Conservation (phyloP, 2,113 vertebrate species). For the Genyomyrus donnyi region DNA sequence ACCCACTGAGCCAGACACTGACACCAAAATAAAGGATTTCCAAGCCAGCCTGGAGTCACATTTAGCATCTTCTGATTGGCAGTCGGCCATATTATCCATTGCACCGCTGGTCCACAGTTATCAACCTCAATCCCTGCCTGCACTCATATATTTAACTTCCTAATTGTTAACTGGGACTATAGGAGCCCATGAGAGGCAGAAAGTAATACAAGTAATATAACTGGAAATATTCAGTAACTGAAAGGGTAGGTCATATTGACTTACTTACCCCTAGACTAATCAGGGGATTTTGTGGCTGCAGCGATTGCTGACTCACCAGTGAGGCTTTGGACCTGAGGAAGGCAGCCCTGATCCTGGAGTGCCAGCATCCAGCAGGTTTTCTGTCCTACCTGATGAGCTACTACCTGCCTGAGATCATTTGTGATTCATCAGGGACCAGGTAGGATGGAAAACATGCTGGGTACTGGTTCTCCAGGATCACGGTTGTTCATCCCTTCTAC, state of each 20-base stretch:
- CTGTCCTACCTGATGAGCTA: not conserved
- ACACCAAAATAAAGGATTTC: not conserved
- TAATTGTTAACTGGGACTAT: not conserved
- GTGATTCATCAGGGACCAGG: not conserved
- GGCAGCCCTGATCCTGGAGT: not conserved
- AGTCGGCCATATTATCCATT: not conserved
- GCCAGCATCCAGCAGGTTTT: not conserved
- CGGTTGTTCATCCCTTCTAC: not conserved
- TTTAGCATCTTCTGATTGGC: not conserved
- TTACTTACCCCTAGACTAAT: too few species aligned
- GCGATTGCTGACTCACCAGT: not conserved
- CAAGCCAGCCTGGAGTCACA: not conserved
- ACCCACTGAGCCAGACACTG: not conserved
- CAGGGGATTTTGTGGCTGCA: not conserved
- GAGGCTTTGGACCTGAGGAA: not conserved
- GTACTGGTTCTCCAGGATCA: not conserved
- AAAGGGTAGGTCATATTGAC: too few species aligned
- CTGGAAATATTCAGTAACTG: too few species aligned
- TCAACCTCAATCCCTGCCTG: not conserved
- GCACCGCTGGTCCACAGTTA: not conserved
- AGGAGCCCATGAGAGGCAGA: not conserved
- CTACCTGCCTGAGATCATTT: not conserved
- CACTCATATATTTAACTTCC: not conserved
- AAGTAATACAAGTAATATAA: too few species aligned
- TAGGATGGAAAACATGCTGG: not conserved